Evolutionary conservation across 2,797 vertebrate species (phyloP).

Genomic region (Benthosema pterotum): DNA sequence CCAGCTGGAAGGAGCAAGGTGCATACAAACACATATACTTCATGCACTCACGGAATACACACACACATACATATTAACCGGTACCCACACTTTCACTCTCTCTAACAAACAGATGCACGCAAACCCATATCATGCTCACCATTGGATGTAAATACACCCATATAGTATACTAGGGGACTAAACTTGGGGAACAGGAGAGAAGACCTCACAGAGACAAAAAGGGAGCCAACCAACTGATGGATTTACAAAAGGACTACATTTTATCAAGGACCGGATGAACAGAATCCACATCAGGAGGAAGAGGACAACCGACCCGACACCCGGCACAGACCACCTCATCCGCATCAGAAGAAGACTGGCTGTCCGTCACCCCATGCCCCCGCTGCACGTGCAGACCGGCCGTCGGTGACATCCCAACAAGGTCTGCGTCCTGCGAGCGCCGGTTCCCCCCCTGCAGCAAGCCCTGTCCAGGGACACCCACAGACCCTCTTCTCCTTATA

Average conservation of each 20-base stretch:
- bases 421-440: constrained; percentile 36
- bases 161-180: constrained; percentile 50
- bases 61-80: constrained; percentile 13
- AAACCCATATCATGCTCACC: constrained; percentile 10
- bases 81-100: not conserved
- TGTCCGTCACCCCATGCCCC: constrained; percentile 35
- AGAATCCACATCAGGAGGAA: constrained; percentile 26
- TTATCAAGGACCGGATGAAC: constrained; percentile 28
- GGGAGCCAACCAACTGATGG: constrained; percentile 52
- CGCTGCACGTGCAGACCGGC: constrained; percentile 35
- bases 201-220: constrained; percentile 40
- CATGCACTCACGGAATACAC: constrained; percentile 20
- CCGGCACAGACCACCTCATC: constrained; percentile 40
- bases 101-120: not conserved
- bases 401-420: constrained; percentile 55
- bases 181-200: constrained; percentile 51
- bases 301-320: constrained; percentile 38
- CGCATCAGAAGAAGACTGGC: constrained; percentile 51
- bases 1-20: constrained; percentile 74
- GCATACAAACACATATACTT: constrained; percentile 51
- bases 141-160: not conserved
- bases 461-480: constrained; percentile 45
- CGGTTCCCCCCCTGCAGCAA: constrained; percentile 54
- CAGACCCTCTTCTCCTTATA: constrained; percentile 46
- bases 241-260: constrained; percentile 48